Evolutionary conservation across 2,113 vertebrate genomes (phyloP).

Genomic region (Pseudonaja textilis): DNA sequence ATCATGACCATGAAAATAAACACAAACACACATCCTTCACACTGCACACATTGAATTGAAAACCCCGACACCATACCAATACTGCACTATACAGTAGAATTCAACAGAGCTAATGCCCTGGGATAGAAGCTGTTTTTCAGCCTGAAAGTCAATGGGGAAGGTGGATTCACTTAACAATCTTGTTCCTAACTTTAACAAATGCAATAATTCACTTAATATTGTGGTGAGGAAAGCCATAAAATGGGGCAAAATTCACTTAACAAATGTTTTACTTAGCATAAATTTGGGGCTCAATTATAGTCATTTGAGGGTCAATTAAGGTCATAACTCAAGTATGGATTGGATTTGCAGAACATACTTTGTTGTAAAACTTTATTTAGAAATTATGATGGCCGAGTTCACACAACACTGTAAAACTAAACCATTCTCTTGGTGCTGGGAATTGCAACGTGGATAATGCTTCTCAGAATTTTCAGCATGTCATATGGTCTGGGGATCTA

Average conservation of each 20-base stretch:
- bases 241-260: neutral
- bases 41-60: too few species aligned
- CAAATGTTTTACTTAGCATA: neutral
- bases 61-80: too few species aligned
- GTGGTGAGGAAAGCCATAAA: neutral
- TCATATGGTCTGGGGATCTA: neutral
- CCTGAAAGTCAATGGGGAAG: neutral
- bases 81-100: too few species aligned
- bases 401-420: neutral
- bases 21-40: too few species aligned
- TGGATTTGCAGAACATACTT: neutral
- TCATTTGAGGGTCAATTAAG: neutral
- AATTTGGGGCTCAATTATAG: neutral
- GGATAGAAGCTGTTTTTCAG: too few species aligned
- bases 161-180: neutral
- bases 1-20: too few species aligned
- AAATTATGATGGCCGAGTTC: neutral
- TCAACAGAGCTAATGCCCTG: too few species aligned
- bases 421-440: neutral
- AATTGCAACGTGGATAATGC: neutral
- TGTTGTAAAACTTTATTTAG: neutral
- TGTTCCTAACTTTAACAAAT: neutral
- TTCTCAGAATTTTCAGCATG: neutral
- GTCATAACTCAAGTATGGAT: neutral
- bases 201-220: neutral